Evolutionary conservation across 1,140 invertebrate genomes (phyloP).

Genomic region (Ooceraea biroi): DNA sequence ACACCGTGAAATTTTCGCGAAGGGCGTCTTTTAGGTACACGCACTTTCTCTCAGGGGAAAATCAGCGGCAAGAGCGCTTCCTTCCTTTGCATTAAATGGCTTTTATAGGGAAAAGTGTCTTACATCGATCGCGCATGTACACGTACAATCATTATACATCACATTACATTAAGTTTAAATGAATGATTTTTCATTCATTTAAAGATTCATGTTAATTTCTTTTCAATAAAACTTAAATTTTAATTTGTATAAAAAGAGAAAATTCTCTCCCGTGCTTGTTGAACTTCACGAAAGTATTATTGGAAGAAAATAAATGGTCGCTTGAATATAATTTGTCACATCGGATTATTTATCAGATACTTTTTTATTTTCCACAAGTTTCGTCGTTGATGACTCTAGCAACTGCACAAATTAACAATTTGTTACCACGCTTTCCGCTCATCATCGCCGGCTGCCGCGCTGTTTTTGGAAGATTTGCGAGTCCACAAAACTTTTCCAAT

Average conservation of each 20-base stretch:
- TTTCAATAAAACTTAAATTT: not conserved
- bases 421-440: conserved; percentile 39
- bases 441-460: conserved; percentile 51
- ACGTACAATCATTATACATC: not conserved
- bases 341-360: conserved; percentile 18
- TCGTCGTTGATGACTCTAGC: conserved; percentile 27
- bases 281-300: not conserved
- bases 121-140: not conserved
- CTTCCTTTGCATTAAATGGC: conserved; percentile 46
- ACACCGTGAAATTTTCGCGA: conserved; percentile 55
- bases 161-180: not conserved
- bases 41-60: conserved; percentile 43
- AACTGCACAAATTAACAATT: conserved; percentile 67
- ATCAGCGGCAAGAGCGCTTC: conserved; percentile 39
- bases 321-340: not conserved
- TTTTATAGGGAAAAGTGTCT: conserved; percentile 44
- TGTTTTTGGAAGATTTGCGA: conserved; percentile 68
- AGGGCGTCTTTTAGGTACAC: conserved; percentile 51
- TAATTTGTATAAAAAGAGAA: not conserved
- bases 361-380: conserved; percentile 27
- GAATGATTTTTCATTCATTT: not conserved
- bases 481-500: conserved; percentile 66
- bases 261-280: not conserved
- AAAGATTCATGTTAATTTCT: not conserved
- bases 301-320: not conserved